Evolutionary conservation across 1,140 invertebrate genomes (phyloP).

Genomic region (Zaprionus vittiger): DNA sequence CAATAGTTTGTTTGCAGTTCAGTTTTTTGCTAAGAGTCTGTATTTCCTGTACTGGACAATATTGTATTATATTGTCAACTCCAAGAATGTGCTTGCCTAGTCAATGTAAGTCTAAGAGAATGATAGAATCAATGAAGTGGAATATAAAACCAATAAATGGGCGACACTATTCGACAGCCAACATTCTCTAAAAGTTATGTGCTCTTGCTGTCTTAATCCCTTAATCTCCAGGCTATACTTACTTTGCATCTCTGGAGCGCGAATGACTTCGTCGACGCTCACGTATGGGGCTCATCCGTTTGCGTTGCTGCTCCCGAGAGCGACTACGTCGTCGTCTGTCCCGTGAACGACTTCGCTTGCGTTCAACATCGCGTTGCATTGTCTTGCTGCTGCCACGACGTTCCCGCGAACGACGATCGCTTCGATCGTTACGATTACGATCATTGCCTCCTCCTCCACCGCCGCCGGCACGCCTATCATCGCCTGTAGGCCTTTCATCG

Average conservation of each 20-base stretch:
- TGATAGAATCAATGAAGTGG: too few species aligned
- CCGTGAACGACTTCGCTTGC: slow-evolving; percentile 63
- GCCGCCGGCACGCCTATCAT: slow-evolving; percentile 30
- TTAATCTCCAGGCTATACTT: slow-evolving; percentile 4
- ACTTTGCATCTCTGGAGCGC: slow-evolving; percentile 76
- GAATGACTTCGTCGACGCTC: slow-evolving; percentile 68
- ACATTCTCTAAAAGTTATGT: too few species aligned
- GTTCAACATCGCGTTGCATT: slow-evolving; percentile 50
- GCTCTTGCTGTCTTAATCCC: too few species aligned
- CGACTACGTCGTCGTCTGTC: slow-evolving; percentile 69
- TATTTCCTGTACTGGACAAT: too few species aligned
- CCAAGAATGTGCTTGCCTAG: too few species aligned
- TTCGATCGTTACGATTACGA: slow-evolving; percentile 13
- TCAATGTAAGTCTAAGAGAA: too few species aligned
- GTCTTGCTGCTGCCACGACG: slow-evolving; percentile 68
- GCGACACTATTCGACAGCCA: too few species aligned
- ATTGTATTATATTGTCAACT: too few species aligned
- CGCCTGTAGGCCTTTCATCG: slow-evolving; percentile 46
- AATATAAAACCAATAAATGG: too few species aligned
- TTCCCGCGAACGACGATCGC: slow-evolving; percentile 85
- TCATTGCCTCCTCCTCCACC: background rate
- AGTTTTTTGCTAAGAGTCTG: too few species aligned
- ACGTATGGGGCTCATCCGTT: slow-evolving; percentile 56
- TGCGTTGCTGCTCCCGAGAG: slow-evolving; percentile 64
- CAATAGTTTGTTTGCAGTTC: too few species aligned